A percentile compares a stretch with the other conserved stretches of the same genome.
Evolutionary conservation across 2,113 vertebrate species (phyloP).

Genomic region (Tupaia tana): DNA sequence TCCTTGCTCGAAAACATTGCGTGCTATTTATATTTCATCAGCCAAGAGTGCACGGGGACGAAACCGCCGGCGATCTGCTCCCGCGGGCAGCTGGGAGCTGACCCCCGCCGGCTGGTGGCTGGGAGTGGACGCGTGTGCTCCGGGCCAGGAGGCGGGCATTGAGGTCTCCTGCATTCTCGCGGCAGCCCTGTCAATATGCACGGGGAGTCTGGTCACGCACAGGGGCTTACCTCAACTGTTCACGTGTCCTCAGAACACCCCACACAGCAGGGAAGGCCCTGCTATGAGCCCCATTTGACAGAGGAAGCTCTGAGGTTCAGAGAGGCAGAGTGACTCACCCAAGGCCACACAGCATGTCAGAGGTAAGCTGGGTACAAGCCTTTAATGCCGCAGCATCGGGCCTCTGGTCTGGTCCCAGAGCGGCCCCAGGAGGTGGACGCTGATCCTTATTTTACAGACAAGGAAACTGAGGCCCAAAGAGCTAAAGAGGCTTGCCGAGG

Average conservation of each 20-base stretch:
- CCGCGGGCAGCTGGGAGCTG: background rate
- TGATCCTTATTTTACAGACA: background rate
- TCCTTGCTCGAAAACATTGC: slow-evolving; percentile 14
- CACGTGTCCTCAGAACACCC: background rate
- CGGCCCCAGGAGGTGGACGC: rapidly evolving
- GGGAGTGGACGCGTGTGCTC: background rate
- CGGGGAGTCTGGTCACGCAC: background rate
- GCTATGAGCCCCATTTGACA: background rate
- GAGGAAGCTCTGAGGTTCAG: background rate
- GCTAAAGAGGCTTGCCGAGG: background rate
- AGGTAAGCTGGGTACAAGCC: background rate
- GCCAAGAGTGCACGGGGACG: slow-evolving; percentile 38
- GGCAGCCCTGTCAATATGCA: background rate
- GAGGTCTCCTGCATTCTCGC: background rate
- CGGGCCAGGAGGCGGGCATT: background rate
- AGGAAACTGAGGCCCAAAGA: background rate
- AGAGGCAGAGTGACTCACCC: background rate
- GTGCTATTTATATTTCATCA: slow-evolving; percentile 67
- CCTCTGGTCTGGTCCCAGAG: background rate
- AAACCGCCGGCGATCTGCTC: background rate
- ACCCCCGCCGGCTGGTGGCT: background rate
- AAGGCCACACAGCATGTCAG: background rate
- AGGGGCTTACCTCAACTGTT: background rate
- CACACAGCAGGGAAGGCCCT: background rate
- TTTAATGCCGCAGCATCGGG: background rate